phyloP scores from a whole-genome alignment of 2,888 invertebrate genomes.

The Standfussiana lucernea region DNA sequence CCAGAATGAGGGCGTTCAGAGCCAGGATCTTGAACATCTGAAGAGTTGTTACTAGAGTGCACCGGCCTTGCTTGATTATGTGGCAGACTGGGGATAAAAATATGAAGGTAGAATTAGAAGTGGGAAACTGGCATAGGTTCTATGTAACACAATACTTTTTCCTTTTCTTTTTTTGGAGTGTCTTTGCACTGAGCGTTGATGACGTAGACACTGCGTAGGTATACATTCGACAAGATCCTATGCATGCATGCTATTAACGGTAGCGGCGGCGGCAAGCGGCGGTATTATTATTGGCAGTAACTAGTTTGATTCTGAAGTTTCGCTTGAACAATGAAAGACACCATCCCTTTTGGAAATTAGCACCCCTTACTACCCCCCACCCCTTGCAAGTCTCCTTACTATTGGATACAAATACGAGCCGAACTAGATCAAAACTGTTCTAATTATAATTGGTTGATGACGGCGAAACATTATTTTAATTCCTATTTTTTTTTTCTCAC shows the following conservation, averaged over 20 bases:
- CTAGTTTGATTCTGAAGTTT: neutral
- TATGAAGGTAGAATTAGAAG: neutral
- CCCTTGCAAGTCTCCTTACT: neutral
- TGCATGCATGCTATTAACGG: neutral
- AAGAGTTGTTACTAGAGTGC: constrained; percentile 99
- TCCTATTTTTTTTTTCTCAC: no score
- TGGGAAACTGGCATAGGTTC: neutral
- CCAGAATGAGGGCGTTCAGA: constrained; percentile 98
- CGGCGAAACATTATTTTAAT: constrained; percentile 5
- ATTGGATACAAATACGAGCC: neutral
- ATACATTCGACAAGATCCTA: neutral
- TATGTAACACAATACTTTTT: neutral
- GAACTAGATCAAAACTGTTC: neutral
- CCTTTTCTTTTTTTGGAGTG: neutral
- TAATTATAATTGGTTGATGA: neutral
- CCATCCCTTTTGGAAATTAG: neutral
- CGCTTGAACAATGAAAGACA: neutral
- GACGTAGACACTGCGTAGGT: neutral
- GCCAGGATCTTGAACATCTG: constrained; percentile 99
- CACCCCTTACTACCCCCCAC: neutral
- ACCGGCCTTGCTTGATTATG: constrained; percentile 99
- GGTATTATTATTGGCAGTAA: no score
- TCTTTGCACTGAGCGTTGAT: neutral
- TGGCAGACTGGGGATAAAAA: constrained; percentile 95
- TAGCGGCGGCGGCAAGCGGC: no score